Evolutionary conservation across 1,140 invertebrate genomes (phyloP).

Genomic region (Octopus sinensis): DNA sequence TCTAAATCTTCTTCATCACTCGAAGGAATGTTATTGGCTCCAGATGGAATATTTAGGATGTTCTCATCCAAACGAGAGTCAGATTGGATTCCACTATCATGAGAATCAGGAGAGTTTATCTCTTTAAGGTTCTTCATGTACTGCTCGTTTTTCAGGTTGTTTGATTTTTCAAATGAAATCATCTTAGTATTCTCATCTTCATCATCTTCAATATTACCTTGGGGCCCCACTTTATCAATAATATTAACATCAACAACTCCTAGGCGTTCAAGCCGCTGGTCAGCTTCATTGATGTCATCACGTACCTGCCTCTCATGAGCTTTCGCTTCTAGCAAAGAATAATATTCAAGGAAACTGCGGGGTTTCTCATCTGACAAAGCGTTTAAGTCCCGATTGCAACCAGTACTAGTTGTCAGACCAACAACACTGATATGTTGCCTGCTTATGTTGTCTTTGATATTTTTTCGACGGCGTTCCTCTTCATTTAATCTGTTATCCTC

Average conservation of each 20-base stretch:
- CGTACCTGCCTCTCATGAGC: slow-evolving; percentile 30
- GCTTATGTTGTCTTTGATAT: slow-evolving; percentile 4
- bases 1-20: neutral
- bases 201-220: slow-evolving; percentile 10
- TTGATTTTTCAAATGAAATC: slow-evolving; percentile 5
- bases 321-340: slow-evolving; percentile 43
- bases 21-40: neutral
- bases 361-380: slow-evolving; percentile 22
- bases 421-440: neutral
- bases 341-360: slow-evolving; percentile 42
- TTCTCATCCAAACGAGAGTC: slow-evolving; percentile 45
- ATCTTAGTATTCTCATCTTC: slow-evolving; percentile 16
- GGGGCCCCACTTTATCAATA: neutral
- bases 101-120: slow-evolving; percentile 55
- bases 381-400: neutral
- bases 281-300: slow-evolving; percentile 20
- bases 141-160: slow-evolving; percentile 6
- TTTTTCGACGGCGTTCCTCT: neutral
- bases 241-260: slow-evolving; percentile 15
- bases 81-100: slow-evolving; percentile 56
- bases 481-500: slow-evolving; percentile 3
- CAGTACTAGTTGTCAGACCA: neutral
- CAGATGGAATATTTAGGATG: slow-evolving; percentile 11
- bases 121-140: slow-evolving; percentile 17
- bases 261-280: slow-evolving; percentile 19